phyloP scores from a whole-genome alignment of 2,888 invertebrate species.

The Platerodrilus igneus region DNA sequence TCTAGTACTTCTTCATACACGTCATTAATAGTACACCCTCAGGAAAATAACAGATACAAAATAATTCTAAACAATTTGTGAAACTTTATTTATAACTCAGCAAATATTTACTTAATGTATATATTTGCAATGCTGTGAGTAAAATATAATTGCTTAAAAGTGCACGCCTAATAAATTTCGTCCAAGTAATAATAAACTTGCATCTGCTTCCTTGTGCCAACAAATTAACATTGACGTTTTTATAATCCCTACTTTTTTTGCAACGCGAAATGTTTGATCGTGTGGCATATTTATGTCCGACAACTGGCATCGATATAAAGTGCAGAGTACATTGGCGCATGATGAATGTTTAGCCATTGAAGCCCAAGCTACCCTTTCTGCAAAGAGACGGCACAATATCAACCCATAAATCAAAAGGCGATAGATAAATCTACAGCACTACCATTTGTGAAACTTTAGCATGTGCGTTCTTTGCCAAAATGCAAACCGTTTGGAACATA shows the following conservation, averaged over 20 bases:
- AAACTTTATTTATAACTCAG: too few relatives aligned
- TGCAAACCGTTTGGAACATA: conserved; percentile 30
- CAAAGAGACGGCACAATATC: conserved; percentile 46
- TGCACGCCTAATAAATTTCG: conserved; percentile 21
- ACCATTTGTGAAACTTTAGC: conserved; percentile 38
- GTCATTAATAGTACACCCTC: too few relatives aligned
- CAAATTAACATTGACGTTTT: conserved; percentile 47
- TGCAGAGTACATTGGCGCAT: conserved; percentile 34
- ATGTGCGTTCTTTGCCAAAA: conserved; percentile 33
- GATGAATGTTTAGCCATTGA: conserved; percentile 44
- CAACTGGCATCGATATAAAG: conserved; percentile 43
- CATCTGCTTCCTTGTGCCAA: conserved; percentile 45
- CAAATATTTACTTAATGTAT: too few relatives aligned
- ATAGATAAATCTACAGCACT: conserved; percentile 44
- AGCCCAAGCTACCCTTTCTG: conserved; percentile 40
- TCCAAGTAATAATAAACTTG: conserved; percentile 36
- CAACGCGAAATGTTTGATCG: conserved; percentile 37
- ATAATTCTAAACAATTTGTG: too few relatives aligned
- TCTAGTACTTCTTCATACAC: too few relatives aligned
- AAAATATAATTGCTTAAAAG: too few relatives aligned
- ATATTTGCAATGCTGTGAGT: too few relatives aligned
- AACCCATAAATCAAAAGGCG: conserved; percentile 47
- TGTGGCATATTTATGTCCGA: conserved; percentile 47
- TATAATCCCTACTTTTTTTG: conserved; percentile 43
- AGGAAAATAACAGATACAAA: too few relatives aligned